Base-by-base conservation (phyloP, 1,140 invertebrate genomes). In the Orchestia grillus region DNA sequence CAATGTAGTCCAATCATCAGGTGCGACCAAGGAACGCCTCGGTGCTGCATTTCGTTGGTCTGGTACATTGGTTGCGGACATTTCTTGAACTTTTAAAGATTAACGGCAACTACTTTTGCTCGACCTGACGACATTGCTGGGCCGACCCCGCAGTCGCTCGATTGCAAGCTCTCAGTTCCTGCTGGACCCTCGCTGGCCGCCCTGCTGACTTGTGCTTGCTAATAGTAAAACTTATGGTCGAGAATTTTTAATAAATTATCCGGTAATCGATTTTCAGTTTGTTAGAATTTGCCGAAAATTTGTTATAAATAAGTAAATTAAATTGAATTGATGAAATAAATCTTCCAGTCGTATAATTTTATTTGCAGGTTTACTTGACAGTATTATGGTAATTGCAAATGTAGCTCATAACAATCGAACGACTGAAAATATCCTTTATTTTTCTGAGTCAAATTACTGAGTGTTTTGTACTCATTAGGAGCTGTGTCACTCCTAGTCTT, bases 1-100 rank as follows among this genome's bases (percentile, higher is more conserved):
- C 28, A 8, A 77, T 36, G 62, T 77, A 77, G 11, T 77, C 62
- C 28, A 77, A 36, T 36, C 62, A 36, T 77, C 88, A 43, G 19
- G 0, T 91, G 88, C 88, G 42, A 45, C 44, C 92, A 47, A 94
- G 16, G 47, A 94, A 94, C 40, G 4, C 0, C 16, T 19, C 41
- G 23, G 6, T 42, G 92, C 47, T 40, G 8, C 92, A n/a, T 94
- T 94, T 45, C 44, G 44, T 40, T 94, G 92, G 6, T 40, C 40
- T n/a, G 4, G 19, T 44, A 47, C 44, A n/a, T 94, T 47, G 44
- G 92, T 23, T 40, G 36, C 6, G 19, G 92, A n/a, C 92, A 94
- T 45, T 94, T 94, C 44, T 94, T 45, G 44, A 94, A 94, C 92
- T 94, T 94, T 40, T 4, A n/a, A 44, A 47, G 41, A n/a, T 77